phyloP scores from a whole-genome alignment of 1,140 invertebrate species.

The Paralvinella palmiformis region DNA sequence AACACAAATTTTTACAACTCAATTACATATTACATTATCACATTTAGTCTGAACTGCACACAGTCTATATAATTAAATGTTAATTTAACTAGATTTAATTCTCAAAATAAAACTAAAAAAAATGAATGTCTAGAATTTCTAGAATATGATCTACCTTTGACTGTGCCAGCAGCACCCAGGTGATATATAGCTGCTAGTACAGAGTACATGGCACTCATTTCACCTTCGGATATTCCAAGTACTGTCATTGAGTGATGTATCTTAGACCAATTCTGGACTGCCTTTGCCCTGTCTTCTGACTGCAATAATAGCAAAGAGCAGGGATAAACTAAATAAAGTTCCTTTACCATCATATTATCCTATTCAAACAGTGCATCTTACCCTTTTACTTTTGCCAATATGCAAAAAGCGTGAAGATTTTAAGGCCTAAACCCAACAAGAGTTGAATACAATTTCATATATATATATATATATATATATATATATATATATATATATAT shows the following conservation, averaged over 20 bases:
- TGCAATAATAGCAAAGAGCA: conserved; percentile 26
- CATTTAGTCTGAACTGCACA: neutral
- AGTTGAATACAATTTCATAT: too few species aligned
- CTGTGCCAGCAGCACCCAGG: conserved; percentile 68
- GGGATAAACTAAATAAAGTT: conserved; percentile 1
- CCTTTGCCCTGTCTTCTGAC: conserved; percentile 72
- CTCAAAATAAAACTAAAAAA: too few species aligned
- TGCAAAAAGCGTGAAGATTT: too few species aligned
- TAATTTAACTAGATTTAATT: too few species aligned
- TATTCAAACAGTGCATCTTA: too few species aligned
- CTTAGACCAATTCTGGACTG: conserved; percentile 69
- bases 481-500: too few species aligned
- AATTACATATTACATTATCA: neutral
- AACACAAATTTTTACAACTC: too few species aligned
- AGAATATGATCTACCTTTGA: conserved; percentile 47
- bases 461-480: too few species aligned
- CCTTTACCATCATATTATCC: too few species aligned
- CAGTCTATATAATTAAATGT: neutral
- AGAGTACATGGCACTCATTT: conserved; percentile 76
- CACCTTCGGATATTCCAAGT: conserved; percentile 67
- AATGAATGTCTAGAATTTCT: too few species aligned
- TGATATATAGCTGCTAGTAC: conserved; percentile 88
- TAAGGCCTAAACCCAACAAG: too few species aligned
- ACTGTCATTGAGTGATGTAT: conserved; percentile 68
- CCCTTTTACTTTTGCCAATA: too few species aligned